Evolutionary conservation across 2,888 invertebrate genomes (phyloP), one percentile per base, ranked within the genome.

Genomic region (Dryobotodes eremita): DNA sequence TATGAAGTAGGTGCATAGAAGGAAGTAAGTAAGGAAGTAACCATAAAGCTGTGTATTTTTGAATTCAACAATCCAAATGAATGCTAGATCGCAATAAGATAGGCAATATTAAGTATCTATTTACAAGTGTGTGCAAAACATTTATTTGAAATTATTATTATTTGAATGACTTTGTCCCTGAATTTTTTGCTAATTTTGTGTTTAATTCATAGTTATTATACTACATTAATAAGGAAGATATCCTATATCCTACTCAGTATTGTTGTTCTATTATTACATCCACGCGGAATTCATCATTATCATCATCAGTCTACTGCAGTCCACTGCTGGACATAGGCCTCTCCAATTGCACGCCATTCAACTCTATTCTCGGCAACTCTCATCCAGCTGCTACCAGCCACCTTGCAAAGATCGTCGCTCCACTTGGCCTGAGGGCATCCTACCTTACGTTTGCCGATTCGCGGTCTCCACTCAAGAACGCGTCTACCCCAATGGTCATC

Each of bases 71-170:
- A 55, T 31, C 1, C 0, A 26, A 62, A 71, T 70, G 11, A 36
- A 55, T 61, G 46, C 68, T 50, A 81, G 82, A 80, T 82, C 15
- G 10, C 13, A 31, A 42, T n/a, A 13, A 46, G 66, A 81, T 81
- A 68, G 11, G n/a, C 64, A 78, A 73, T 26, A 23, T 13, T 53
- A 80, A 80, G 46, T 72, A 73, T 20, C 8, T 57, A 53, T 72
- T 66, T 61, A 71, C 13, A 31, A 50, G 66, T 53, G 6, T 36
- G 7, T 36, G 57, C 7, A 69, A 64, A 66, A 62, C 26, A 74
- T 55, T 48, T 31, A 15, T 68, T 68, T 31, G 66, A 26, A 15
- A 62, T 57, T 64, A 31, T 42, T n/a, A 55, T 59, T 59, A 20
- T 26, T 59, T 4, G 0, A 66, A 69, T 69, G 6, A 8, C 0